A percentile compares a stretch with the other conserved stretches of the same genome.
phyloP scores from a whole-genome alignment of 1,140 invertebrate species.

The Gonatopus flavifemur region DNA sequence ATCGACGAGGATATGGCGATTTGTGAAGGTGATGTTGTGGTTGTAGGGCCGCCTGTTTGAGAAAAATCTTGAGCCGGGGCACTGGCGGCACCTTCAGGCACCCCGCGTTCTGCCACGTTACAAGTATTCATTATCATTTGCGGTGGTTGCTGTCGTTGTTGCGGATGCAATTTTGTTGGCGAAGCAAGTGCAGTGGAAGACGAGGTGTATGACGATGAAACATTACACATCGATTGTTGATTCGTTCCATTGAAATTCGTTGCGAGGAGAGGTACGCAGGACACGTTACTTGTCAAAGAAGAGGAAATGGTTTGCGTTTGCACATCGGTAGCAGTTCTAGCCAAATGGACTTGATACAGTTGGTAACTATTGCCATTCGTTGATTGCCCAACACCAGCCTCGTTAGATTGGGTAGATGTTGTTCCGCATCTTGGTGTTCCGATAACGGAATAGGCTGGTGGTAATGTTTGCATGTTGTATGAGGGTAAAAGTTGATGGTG shows the following conservation, averaged over 20 bases:
- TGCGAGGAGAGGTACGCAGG: neutral
- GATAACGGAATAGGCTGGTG: conserved; percentile 33
- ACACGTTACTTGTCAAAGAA: neutral
- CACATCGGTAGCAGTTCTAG: conserved; percentile 29
- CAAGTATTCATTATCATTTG: conserved; percentile 31
- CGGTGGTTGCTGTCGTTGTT: conserved; percentile 24
- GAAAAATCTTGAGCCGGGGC: conserved; percentile 60
- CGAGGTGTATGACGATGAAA: conserved; percentile 48
- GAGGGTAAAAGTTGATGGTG: conserved; percentile 18
- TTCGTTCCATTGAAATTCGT: conserved; percentile 6
- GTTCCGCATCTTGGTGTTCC: conserved; percentile 28
- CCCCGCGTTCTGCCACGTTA: conserved; percentile 62
- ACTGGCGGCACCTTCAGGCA: conserved; percentile 66
- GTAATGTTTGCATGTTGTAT: conserved; percentile 18
- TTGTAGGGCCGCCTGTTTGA: conserved; percentile 10
- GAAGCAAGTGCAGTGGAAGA: conserved; percentile 50
- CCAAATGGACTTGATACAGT: conserved; percentile 29
- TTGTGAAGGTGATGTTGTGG: conserved; percentile 1
- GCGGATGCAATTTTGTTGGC: conserved; percentile 41
- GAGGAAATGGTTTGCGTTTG: conserved; percentile 44
- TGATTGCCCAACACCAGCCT: neutral
- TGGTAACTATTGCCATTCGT: conserved; percentile 7
- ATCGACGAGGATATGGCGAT: neutral
- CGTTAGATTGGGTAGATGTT: neutral
- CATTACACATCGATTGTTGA: conserved; percentile 14